These are phyloP conservation scores for Catocala sponsa DNA, from an alignment of 2,888 invertebrate genomes.

Conservation along the genomic window DNA sequence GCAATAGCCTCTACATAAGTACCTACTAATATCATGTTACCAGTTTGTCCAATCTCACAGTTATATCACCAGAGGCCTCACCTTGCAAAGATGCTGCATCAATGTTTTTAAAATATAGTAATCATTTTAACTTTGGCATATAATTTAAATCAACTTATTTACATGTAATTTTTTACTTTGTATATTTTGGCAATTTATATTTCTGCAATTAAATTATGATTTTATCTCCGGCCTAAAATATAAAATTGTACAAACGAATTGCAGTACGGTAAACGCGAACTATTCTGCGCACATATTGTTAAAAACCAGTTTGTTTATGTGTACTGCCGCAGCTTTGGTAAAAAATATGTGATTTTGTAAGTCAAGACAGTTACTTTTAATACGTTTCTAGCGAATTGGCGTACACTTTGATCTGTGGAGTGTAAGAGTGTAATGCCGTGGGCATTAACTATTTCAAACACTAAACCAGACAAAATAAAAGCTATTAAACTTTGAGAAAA, in stretches of 20 bases:
- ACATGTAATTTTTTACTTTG: too few relatives aligned
- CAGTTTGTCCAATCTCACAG: not conserved
- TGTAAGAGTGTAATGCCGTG: not conserved
- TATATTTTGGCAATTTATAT: too few relatives aligned
- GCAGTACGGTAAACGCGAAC: slow-evolving; percentile 34
- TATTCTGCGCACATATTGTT: slow-evolving; percentile 25
- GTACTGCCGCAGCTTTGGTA: slow-evolving; percentile 25
- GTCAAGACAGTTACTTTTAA: slow-evolving; percentile 28
- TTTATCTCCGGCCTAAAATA: too few relatives aligned
- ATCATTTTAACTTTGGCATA: too few relatives aligned
- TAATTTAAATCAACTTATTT: too few relatives aligned
- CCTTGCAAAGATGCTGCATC: not conserved
- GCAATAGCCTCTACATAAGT: slow-evolving; percentile 3
- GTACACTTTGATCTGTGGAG: slow-evolving; percentile 32
- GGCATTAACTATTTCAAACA: too few relatives aligned
- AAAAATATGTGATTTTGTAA: slow-evolving; percentile 22
- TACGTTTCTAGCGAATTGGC: slow-evolving; percentile 18
- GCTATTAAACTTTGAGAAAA: too few relatives aligned
- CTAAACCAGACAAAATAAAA: too few relatives aligned
- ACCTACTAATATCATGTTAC: slow-evolving; percentile 8
- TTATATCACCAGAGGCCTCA: slow-evolving; percentile 5
- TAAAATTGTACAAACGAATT: slow-evolving; percentile 18
- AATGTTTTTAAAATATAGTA: too few relatives aligned
- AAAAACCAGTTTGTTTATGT: slow-evolving; percentile 40
- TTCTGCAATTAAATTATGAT: too few relatives aligned